Conservation (phyloP, 2,888 invertebrate species). For the Steinernema hermaphroditum region DNA sequence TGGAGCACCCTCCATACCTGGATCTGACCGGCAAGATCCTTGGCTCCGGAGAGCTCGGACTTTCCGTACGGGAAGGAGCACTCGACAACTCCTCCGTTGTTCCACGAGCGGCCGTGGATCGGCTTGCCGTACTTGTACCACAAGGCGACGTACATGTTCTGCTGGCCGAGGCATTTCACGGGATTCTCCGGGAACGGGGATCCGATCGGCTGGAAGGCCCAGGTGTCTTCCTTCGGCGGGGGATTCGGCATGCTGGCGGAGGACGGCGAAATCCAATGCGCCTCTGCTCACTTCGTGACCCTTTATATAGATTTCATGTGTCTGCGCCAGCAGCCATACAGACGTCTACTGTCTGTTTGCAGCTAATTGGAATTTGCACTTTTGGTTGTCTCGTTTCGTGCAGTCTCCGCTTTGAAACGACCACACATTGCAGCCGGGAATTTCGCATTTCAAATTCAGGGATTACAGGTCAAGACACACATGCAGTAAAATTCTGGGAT, state of each 20-base stretch:
- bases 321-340: too few species aligned
- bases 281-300: too few species aligned
- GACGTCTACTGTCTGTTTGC: too few species aligned
- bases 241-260: slow-evolving; percentile 43
- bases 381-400: too few species aligned
- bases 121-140: slow-evolving; percentile 49
- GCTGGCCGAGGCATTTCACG: slow-evolving; percentile 45
- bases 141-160: slow-evolving; percentile 47
- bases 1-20: slow-evolving; percentile 38
- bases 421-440: too few species aligned
- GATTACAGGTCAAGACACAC: too few species aligned
- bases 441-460: too few species aligned
- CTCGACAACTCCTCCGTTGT: slow-evolving; percentile 47
- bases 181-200: slow-evolving; percentile 49
- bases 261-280: too few species aligned
- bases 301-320: too few species aligned
- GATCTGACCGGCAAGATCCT: slow-evolving; percentile 59
- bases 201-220: slow-evolving; percentile 46
- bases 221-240: slow-evolving; percentile 46
- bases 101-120: slow-evolving; percentile 45
- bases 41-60: slow-evolving; percentile 49
- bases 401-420: too few species aligned
- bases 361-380: too few species aligned
- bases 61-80: slow-evolving; percentile 40
- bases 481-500: too few species aligned